Evolutionary conservation across 2,797 vertebrate genomes (phyloP), one percentile per base, ranked within the genome.

Genomic region (Propithecus perrieri): DNA sequence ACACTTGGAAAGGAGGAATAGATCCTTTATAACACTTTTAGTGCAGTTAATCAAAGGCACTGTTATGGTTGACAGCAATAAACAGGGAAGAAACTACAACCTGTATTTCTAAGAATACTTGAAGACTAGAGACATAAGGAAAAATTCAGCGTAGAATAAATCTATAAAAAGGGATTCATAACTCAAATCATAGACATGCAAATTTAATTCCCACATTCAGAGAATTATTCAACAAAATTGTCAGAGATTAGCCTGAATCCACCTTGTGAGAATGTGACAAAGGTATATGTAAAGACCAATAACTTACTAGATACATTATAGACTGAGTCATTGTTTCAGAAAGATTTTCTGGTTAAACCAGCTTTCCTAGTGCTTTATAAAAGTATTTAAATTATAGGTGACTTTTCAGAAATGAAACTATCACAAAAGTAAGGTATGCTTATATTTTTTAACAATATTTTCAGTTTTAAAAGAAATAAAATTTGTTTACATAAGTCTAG

Each of bases 1-100:
- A 96, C 85, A 90, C 50, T 75, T 92, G n/a, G 46, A 61, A 90
- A 91, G 43, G 43, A 88, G n/a, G 57, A 95, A 88, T 12, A 75
- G 8, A 85, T 4, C 46, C 22, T 88, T 91, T 87, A 55, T 55
- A 75, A 81, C 22, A 85, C 46, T 13, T 75, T 94, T 67, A 35
- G 5, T 65, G 8, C 5, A 75, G 75, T 90, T 85, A 85, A 94
- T 90, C 61, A 88, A 95, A 95, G 85, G 17, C 30, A 57, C 46
- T 17, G 50, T 7, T 55, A 94, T 26, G 4, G 90, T n/a, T 79
- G 46, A 94, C 35, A 75, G 28, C 81, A 71, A 85, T 2, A 53
- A 84, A 20, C 20, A 85, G n/a, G 46, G 48, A 46, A 93, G 53
- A 92, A 84, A 83, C 22, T 50, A 24, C 17, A 78, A 89, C 22